phyloP scores from a whole-genome alignment of 2,113 vertebrate genomes.

The Noctilio leporinus region DNA sequence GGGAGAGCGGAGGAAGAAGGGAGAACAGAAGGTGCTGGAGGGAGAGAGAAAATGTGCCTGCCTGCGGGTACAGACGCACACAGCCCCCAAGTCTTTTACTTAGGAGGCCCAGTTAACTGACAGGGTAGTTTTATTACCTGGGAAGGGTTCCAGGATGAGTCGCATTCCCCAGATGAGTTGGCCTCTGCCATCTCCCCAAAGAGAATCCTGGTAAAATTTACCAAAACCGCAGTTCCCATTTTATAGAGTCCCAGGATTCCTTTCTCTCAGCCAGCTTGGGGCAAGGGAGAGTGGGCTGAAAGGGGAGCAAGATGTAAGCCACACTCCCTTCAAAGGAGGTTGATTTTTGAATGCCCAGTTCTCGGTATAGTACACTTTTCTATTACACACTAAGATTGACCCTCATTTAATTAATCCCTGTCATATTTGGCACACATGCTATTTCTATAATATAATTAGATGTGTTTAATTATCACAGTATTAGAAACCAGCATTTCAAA shows the following conservation, averaged over 20 bases:
- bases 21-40: too few species aligned
- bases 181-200: background rate
- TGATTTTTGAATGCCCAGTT: background rate
- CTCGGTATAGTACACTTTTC: background rate
- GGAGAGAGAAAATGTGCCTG: background rate
- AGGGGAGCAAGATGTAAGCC: background rate
- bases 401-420: background rate
- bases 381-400: background rate
- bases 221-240: background rate
- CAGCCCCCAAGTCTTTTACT: background rate
- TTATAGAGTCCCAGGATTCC: background rate
- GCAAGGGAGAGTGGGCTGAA: background rate
- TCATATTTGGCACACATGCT: background rate
- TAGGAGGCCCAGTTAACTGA: background rate
- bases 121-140: background rate
- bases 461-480: background rate
- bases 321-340: background rate
- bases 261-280: background rate
- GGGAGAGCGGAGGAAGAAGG: too few species aligned
- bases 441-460: background rate
- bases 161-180: background rate
- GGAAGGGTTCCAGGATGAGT: background rate
- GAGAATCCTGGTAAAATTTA: background rate
- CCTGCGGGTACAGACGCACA: background rate
- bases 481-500: background rate